A percentile compares a stretch with the other conserved stretches of the same genome.
phyloP scores from a whole-genome alignment of 1,140 invertebrate genomes.

The Bombus terrestris region DNA sequence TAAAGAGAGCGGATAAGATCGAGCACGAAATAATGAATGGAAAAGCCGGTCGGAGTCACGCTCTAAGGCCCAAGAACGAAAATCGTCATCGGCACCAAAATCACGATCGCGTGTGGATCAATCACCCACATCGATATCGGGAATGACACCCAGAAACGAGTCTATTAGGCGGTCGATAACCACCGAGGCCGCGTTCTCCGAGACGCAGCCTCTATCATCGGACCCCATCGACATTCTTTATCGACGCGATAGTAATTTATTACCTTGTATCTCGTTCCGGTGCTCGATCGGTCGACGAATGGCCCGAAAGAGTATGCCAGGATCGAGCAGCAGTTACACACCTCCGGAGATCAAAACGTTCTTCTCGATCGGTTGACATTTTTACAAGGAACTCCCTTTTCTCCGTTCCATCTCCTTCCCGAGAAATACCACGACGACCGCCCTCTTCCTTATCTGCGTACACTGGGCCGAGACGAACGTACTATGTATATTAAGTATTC shows the following conservation, averaged over 20 bases:
- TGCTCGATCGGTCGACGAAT: conserved; percentile 45
- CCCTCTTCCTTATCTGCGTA: background rate
- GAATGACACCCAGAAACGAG: conserved; percentile 74
- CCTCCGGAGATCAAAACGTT: conserved; percentile 22
- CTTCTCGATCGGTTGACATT: background rate
- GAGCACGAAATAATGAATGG: conserved; percentile 50
- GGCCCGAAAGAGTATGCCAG: conserved; percentile 21
- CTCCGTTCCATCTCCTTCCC: background rate
- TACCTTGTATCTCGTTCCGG: conserved; percentile 68
- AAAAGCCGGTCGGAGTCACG: conserved; percentile 35
- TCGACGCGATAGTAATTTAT: conserved; percentile 81
- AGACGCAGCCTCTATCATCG: conserved; percentile 69
- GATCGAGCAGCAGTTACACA: background rate
- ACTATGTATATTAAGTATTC: background rate
- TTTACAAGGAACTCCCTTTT: conserved; percentile 8
- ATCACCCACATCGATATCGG: conserved; percentile 60
- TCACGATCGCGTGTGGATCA: conserved; percentile 57
- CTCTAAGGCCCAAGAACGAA: background rate
- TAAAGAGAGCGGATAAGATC: conserved; percentile 52
- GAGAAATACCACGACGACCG: background rate
- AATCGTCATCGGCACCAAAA: conserved; percentile 32
- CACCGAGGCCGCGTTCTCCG: conserved; percentile 68
- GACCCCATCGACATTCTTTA: conserved; percentile 79
- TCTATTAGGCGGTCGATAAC: conserved; percentile 75
- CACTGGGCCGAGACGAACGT: background rate